phyloP scores from a whole-genome alignment of 2,888 invertebrate genomes.

The Eucera pruinosa region DNA sequence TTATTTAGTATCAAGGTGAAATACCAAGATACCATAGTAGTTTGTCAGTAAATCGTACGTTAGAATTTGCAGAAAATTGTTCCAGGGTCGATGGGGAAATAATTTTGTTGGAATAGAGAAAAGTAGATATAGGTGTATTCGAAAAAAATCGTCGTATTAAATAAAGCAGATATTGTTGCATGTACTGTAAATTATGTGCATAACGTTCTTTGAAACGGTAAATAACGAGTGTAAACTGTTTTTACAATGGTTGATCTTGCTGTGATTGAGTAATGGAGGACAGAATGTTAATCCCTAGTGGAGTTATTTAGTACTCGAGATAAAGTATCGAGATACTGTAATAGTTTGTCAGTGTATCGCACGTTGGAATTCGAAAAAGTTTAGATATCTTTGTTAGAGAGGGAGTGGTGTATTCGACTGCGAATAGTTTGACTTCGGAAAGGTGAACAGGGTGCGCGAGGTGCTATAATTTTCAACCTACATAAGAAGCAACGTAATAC shows the following conservation, averaged over 20 bases:
- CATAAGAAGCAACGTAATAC: not conserved
- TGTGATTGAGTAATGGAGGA: not conserved
- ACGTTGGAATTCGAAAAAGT: constrained; percentile 16
- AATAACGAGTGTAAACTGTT: not conserved
- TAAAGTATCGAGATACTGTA: not conserved
- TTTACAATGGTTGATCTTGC: not conserved
- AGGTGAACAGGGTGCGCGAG: constrained; percentile 1
- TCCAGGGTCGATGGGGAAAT: too few relatives aligned
- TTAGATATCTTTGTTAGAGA: constrained; percentile 10
- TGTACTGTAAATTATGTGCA: too few relatives aligned
- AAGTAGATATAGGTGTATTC: too few relatives aligned
- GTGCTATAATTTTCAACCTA: constrained; percentile 12
- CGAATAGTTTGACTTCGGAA: not conserved
- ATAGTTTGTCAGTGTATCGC: constrained; percentile 2
- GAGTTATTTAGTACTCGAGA: constrained; percentile 1
- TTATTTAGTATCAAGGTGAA: too few relatives aligned
- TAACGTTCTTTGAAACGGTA: too few relatives aligned
- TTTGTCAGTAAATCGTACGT: too few relatives aligned
- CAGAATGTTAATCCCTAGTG: not conserved
- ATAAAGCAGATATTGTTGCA: too few relatives aligned
- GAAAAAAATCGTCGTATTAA: too few relatives aligned
- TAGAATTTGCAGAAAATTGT: too few relatives aligned
- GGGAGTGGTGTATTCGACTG: constrained; percentile 4
- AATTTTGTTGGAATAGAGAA: too few relatives aligned
- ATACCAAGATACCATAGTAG: too few relatives aligned